phyloP scores from a whole-genome alignment of 2,888 invertebrate species.

The Nomada fucata region DNA sequence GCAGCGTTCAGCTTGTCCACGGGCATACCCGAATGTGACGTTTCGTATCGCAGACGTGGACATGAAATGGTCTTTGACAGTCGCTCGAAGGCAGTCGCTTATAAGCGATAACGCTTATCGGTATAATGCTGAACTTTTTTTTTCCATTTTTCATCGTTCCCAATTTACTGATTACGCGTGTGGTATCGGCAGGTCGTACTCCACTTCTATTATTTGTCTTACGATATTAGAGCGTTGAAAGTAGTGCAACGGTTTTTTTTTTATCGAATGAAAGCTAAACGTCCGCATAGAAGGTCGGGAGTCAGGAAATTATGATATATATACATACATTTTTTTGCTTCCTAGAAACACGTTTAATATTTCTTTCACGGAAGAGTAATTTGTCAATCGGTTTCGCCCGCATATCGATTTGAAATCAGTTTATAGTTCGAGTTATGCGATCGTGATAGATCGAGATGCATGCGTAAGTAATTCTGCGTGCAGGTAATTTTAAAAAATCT shows the following conservation, averaged over 20 bases:
- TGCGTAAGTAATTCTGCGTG: not conserved
- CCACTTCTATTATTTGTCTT: not conserved
- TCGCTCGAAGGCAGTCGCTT: not conserved
- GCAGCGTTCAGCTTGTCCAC: not conserved
- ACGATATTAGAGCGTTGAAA: not conserved
- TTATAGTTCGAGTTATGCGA: constrained; percentile 36
- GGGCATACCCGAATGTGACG: not conserved
- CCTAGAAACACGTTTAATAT: not conserved
- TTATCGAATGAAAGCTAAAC: not conserved
- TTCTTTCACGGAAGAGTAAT: not conserved
- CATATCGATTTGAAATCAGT: constrained; percentile 26
- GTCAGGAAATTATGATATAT: not conserved
- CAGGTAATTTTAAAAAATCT: constrained; percentile 48
- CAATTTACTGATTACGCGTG: not conserved
- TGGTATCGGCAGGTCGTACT: not conserved
- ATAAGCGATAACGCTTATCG: constrained; percentile 41
- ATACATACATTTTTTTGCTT: no score
- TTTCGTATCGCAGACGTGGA: not conserved
- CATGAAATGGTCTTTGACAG: not conserved
- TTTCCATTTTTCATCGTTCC: not conserved
- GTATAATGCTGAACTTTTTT: not conserved
- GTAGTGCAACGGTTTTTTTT: not conserved
- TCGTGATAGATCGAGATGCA: not conserved
- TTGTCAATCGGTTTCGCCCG: not conserved
- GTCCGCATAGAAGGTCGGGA: no score